phyloP scores from a whole-genome alignment of 2,797 vertebrate genomes.

The Premnoplex brunnescens region DNA sequence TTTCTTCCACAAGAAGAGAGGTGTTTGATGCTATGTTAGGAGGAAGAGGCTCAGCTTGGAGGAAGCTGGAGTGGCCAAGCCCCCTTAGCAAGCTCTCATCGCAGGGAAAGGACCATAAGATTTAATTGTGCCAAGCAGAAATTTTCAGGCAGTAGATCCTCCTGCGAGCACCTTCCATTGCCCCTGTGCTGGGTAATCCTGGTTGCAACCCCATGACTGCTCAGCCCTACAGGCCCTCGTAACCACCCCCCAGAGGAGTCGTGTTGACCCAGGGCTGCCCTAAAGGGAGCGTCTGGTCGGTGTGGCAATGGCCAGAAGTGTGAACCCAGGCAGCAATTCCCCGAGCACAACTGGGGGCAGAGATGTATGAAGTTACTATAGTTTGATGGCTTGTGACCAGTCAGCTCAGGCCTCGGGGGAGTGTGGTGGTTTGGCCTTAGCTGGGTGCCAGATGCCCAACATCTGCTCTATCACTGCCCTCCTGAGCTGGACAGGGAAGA shows the following conservation, averaged over 20 bases:
- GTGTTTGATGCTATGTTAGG: background rate
- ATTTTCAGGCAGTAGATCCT: background rate
- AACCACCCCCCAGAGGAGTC: background rate
- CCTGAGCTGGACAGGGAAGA: background rate
- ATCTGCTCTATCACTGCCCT: background rate
- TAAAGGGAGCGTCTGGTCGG: background rate
- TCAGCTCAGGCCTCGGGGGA: background rate
- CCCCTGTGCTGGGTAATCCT: background rate
- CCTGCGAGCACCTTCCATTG: background rate
- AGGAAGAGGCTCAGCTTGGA: background rate
- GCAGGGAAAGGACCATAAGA: background rate
- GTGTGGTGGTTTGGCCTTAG: background rate
- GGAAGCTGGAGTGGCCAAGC: background rate
- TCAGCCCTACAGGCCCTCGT: background rate
- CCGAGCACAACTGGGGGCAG: rapidly evolving
- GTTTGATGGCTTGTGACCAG: background rate
- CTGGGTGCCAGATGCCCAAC: background rate
- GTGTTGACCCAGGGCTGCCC: rapidly evolving
- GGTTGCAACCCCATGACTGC: background rate
- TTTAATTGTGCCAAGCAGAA: background rate
- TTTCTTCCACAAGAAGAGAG: background rate
- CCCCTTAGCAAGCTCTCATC: background rate
- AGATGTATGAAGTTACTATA: rapidly evolving
- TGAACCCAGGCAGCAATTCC: background rate
- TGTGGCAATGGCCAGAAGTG: background rate